Evolutionary conservation across 1,140 invertebrate species (phyloP), one percentile per base, ranked within the genome.

Genomic region (Camponotus floridanus): DNA sequence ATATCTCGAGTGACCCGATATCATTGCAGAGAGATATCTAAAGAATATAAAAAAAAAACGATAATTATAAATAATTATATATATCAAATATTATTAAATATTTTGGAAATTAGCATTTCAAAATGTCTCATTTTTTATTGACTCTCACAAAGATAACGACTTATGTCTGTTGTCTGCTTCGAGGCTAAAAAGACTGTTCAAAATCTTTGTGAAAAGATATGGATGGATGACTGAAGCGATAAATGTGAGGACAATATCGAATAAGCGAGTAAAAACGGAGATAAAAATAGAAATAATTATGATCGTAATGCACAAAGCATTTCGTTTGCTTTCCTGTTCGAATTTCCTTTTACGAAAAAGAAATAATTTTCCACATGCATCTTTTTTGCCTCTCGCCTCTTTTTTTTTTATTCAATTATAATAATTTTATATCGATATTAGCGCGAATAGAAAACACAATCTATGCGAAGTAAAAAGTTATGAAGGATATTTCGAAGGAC

Each of bases 61-160:
- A 7, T 73, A 73, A 74, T 83, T 33, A 31, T 51, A 18, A 3
- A 45, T 45, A 39, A 39, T 39, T 39, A 15, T 79, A 55, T 42
- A 45, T 15, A 26, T 26, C 26, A 31, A 42, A 80, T 45, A 57
- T 18, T 15, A 21, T 51, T 51, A 26, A 36, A 26, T 15, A 39
- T 55, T 7, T 31, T 21, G 45, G 13, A 79, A 68, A 79, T 79
- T 36, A 68, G 33, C 13, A 71, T 55, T 71, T 21, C 11, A 55
- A 55, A 2, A 71, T 55, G 18, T n/a, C 33, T 36, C 8, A 55
- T 55, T n/a, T 0, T 70, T 15, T 21, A 11, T 48, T 70, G 21
- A 70, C 8, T 51, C 33, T 71, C 11, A 55, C 48, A 55, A 11
- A 55, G 11, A 1, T 33, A 33, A 33, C 15, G 4, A 4, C 18